A percentile compares a stretch with the other conserved stretches of the same genome.
Conservation (phyloP, 2,888 invertebrate genomes). For the Aphidius colemani region DNA sequence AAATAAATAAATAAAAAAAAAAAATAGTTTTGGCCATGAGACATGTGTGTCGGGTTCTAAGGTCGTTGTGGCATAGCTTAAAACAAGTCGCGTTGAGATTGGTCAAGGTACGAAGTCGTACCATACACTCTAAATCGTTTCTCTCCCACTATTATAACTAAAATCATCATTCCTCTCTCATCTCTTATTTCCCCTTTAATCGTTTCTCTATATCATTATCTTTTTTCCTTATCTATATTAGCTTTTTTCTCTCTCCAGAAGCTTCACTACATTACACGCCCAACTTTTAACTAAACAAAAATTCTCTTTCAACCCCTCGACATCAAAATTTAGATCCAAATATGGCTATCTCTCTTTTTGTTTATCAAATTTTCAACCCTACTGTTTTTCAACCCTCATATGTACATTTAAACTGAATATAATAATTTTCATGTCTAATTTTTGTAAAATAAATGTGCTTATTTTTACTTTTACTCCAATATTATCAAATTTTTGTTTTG, state of each 20-base stretch:
- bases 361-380: too few species aligned
- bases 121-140: slow-evolving; percentile 46
- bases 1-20: slow-evolving; percentile 2
- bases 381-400: too few species aligned
- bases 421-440: too few species aligned
- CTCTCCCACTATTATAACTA: slow-evolving; percentile 31
- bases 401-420: too few species aligned
- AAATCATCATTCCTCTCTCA: slow-evolving; percentile 23
- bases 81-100: slow-evolving; percentile 59
- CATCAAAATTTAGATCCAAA: not conserved
- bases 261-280: too few species aligned
- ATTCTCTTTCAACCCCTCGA: not conserved
- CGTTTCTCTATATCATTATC: slow-evolving; percentile 23
- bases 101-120: slow-evolving; percentile 53
- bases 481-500: not conserved
- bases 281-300: too few species aligned
- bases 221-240: not conserved
- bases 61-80: slow-evolving; percentile 56
- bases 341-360: not conserved
- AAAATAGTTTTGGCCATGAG: slow-evolving; percentile 3
- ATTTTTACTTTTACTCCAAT: not conserved
- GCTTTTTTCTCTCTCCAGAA: not conserved
- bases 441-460: too few species aligned
- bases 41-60: slow-evolving; percentile 46
- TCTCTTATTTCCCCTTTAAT: slow-evolving; percentile 24